Conservation (phyloP, 1,140 invertebrate genomes). For the Matsumurasca onukii region DNA sequence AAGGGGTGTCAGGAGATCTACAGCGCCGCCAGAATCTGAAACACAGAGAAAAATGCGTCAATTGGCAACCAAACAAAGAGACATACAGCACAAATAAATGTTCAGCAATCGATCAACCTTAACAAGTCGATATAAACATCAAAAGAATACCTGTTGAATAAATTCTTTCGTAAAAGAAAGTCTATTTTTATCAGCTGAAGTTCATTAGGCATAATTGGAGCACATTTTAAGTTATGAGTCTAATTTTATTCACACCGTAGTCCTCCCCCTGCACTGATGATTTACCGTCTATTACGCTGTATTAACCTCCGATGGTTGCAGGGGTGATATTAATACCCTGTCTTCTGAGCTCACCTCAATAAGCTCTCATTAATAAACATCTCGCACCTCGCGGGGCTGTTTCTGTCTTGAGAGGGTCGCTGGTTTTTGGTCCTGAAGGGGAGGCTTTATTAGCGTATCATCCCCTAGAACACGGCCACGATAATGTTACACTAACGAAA, state of each 20-base stretch:
- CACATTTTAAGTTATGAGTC: too few species aligned
- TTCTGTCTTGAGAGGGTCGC: too few species aligned
- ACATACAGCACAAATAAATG: neutral
- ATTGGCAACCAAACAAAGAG: neutral
- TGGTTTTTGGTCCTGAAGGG: neutral
- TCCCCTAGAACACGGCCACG: neutral
- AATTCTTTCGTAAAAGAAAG: too few species aligned
- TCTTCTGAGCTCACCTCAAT: conserved; percentile 2
- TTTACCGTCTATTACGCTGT: too few species aligned
- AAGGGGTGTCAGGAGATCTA: conserved; percentile 10
- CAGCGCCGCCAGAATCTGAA: conserved; percentile 4
- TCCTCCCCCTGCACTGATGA: too few species aligned
- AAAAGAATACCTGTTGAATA: too few species aligned
- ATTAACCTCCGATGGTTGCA: neutral
- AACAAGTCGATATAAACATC: neutral
- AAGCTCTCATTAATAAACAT: conserved; percentile 25
- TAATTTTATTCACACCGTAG: too few species aligned
- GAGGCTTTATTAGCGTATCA: neutral
- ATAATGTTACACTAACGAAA: conserved; percentile 8
- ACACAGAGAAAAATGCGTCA: neutral
- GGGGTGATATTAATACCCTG: neutral
- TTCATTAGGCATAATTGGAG: too few species aligned
- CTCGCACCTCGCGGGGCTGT: neutral
- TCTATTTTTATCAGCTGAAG: too few species aligned
- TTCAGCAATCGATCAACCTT: neutral